Evolutionary conservation across 2,797 vertebrate genomes (phyloP), one percentile per base, ranked within the genome.

Genomic region (Oophaga sylvatica): DNA sequence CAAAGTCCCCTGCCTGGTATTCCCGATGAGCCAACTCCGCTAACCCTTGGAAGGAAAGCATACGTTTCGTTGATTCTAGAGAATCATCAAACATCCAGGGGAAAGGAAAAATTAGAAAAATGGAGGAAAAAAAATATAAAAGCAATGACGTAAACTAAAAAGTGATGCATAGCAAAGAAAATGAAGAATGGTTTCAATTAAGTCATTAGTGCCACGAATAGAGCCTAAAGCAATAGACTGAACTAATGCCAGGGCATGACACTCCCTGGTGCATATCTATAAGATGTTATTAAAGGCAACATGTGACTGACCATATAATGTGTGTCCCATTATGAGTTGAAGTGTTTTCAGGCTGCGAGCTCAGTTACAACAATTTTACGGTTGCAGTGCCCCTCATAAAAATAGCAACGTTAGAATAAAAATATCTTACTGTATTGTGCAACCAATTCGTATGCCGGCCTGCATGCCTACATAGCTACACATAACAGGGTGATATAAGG

Each of bases 21-120:
- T 99, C 98, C 82, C 98, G 97, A 93, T 99, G 98, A 94, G 98
- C 98, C 97, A 99, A 96, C 95, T 99, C 98, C 91, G 98, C 98
- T 97, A 99, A 97, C 97, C 98, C 98, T 99, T 99, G 98, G 97
- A 99, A 99, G 97, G 97, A 99, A 99, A 99, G 97, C 95, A 99
- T 96, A 99, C 94, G 97, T 99, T 98, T 99, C 96, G 97, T 99
- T 96, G 97, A 97, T 99, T 99, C 97, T 98, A 97, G 96, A 97
- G 97, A 97, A 92, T 88, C 94, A 94, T 98, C 97, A 97, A 97
- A 96, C 97, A 95, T 97, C 95, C 96, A 95, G 95, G 95, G 95
- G 95, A 93, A 96, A 96, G 97, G 95, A 97, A 97, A 97, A 93
- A 96, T 99, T 99, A 99, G 97, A 98, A 93, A 53, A 96, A 97